Percentiles rank a stretch among this genome's conserved stretches.
Evolutionary conservation across 2,888 invertebrate species (phyloP).

Genomic region (Thalpophila matura): DNA sequence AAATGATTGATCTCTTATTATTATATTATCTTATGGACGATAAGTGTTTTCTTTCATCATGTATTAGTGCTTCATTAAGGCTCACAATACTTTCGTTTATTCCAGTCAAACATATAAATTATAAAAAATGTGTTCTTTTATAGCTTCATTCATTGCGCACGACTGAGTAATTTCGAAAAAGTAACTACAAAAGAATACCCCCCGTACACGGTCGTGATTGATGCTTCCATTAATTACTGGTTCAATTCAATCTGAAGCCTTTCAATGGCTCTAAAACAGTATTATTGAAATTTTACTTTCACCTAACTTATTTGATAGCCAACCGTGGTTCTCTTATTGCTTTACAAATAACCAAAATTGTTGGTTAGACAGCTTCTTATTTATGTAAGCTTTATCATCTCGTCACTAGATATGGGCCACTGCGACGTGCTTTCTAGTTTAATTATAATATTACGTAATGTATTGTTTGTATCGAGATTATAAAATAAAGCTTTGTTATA

Average conservation of each 20-base stretch:
- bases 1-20: constrained; percentile 30
- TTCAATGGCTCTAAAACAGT: constrained; percentile 79
- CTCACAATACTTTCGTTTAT: constrained; percentile 46
- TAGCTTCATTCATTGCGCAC: constrained; percentile 64
- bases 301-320: constrained; percentile 76
- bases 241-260: constrained; percentile 75
- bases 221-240: constrained; percentile 84
- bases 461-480: constrained; percentile 68
- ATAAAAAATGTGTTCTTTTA: constrained; percentile 39
- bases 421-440: constrained; percentile 76
- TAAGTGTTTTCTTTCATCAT: constrained; percentile 5
- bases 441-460: constrained; percentile 74
- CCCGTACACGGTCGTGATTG: constrained; percentile 76
- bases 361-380: constrained; percentile 70
- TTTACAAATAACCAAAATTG: constrained; percentile 80
- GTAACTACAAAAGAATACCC: constrained; percentile 68
- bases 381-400: constrained; percentile 81
- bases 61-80: background rate
- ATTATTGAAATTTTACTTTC: constrained; percentile 87
- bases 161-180: constrained; percentile 69
- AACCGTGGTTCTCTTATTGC: constrained; percentile 75
- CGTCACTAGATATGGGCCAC: constrained; percentile 62
- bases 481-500: constrained; percentile 63
- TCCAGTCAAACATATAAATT: constrained; percentile 38
- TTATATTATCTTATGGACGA: constrained; percentile 12